phyloP scores from a whole-genome alignment of 2,888 invertebrate species.

The Mechanitis mazaeus region DNA sequence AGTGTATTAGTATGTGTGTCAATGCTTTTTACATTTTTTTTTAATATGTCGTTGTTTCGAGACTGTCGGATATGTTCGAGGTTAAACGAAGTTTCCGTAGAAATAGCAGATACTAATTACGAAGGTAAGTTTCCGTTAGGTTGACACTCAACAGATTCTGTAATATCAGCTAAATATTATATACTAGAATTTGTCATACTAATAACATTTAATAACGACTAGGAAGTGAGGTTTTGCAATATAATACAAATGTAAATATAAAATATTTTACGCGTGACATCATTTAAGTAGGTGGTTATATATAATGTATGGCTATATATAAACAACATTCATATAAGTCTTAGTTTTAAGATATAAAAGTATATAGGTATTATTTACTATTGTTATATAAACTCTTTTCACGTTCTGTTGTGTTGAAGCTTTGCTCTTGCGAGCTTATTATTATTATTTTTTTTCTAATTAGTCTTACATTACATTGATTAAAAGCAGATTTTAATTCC shows the following conservation, averaged over 20 bases:
- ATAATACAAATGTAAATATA: background rate
- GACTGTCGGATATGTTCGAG: background rate
- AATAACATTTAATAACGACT: background rate
- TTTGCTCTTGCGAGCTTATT: too few species aligned
- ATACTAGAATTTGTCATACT: too few species aligned
- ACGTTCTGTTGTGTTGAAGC: too few species aligned
- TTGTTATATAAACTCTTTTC: too few species aligned
- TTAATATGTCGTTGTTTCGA: background rate
- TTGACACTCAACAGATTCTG: background rate
- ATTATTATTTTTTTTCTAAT: too few species aligned
- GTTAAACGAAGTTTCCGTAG: background rate
- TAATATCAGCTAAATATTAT: background rate
- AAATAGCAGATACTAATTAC: conserved; percentile 3
- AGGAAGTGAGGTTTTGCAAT: background rate
- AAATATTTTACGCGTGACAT: conserved; percentile 21
- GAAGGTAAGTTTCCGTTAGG: background rate
- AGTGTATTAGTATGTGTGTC: too few species aligned
- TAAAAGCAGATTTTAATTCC: too few species aligned
- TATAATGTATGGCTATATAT: too few species aligned
- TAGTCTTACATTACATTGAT: too few species aligned
- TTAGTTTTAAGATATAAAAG: too few species aligned
- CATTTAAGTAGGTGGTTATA: conserved; percentile 18
- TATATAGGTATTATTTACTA: too few species aligned
- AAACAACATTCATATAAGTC: too few species aligned
- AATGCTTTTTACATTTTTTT: background rate